Conservation (phyloP, 2,888 invertebrate genomes). For the Idaea biselata region DNA sequence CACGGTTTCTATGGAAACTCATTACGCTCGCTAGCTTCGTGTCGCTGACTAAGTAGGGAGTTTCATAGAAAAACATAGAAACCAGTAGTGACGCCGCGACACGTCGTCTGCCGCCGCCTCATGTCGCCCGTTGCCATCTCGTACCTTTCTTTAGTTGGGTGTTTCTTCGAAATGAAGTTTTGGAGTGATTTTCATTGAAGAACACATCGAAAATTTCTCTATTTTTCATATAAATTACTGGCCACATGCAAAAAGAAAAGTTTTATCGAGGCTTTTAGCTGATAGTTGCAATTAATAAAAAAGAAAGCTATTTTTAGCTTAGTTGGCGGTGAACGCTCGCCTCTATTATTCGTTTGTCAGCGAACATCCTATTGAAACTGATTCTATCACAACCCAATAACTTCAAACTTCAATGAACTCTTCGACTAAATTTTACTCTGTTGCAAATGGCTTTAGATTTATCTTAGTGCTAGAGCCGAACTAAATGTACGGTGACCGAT, state of each 20-base stretch:
- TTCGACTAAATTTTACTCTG: neutral
- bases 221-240: constrained; percentile 4
- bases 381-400: neutral
- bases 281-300: too few species aligned
- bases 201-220: constrained; percentile 5
- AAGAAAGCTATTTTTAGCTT: neutral
- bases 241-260: neutral
- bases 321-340: too few species aligned
- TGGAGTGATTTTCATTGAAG: constrained; percentile 4
- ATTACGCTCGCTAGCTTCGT: too few species aligned
- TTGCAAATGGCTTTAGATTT: neutral
- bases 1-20: too few species aligned
- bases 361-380: neutral
- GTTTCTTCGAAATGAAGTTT: constrained; percentile 1
- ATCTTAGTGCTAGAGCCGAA: neutral
- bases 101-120: too few species aligned
- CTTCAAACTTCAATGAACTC: neutral
- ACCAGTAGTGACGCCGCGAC: too few species aligned
- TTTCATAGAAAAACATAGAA: too few species aligned
- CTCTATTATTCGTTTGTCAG: too few species aligned
- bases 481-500: neutral
- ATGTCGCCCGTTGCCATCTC: too few species aligned
- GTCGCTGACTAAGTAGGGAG: too few species aligned
- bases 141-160: too few species aligned
- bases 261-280: constrained; percentile 7